Conservation (phyloP, 2,797 vertebrate species). For the Eurystomus glaucurus region DNA sequence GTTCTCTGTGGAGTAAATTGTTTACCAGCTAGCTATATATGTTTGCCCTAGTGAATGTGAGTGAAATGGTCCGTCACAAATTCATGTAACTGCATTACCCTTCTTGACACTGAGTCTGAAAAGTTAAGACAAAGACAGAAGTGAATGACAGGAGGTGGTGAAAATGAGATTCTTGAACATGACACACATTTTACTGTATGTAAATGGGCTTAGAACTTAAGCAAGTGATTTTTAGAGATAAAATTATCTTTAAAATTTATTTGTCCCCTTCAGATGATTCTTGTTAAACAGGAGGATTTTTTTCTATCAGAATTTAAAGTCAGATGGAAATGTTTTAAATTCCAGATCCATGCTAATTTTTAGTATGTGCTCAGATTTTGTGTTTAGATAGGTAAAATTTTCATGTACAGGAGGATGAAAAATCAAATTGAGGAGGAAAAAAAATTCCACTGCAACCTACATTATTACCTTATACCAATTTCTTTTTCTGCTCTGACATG, state of each 20-base stretch:
- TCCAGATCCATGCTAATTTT: not conserved
- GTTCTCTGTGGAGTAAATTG: slow-evolving; percentile 29
- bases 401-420: not conserved
- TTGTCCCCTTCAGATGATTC: not conserved
- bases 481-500: not conserved
- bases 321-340: not conserved
- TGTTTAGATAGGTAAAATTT: not conserved
- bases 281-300: not conserved
- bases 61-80: slow-evolving; percentile 49
- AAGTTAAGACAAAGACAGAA: not conserved
- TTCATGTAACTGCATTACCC: slow-evolving; percentile 53
- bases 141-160: not conserved
- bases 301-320: not conserved
- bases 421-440: not conserved
- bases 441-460: not conserved
- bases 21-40: slow-evolving; percentile 19
- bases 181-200: not conserved
- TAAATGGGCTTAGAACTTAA: not conserved
- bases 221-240: not conserved
- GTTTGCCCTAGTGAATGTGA: slow-evolving; percentile 14
- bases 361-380: not conserved
- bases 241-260: not conserved
- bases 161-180: not conserved
- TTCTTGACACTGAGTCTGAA: slow-evolving; percentile 20
- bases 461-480: not conserved